phyloP scores from a whole-genome alignment of 2,797 vertebrate species.

The Coracias cyanogaster region DNA sequence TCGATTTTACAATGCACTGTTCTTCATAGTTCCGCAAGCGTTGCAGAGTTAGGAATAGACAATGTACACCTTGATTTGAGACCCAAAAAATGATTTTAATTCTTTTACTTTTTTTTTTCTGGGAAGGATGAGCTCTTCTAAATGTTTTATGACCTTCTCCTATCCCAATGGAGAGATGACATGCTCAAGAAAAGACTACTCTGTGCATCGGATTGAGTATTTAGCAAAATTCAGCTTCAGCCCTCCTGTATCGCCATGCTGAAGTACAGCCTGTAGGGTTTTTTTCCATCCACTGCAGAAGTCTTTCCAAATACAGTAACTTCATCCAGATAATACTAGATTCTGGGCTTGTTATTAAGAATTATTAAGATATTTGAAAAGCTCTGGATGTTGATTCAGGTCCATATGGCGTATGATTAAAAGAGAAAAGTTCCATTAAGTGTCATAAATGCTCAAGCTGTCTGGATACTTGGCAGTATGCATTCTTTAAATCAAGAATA shows the following conservation, averaged over 20 bases:
- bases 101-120: background rate
- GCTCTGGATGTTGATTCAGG: conserved; percentile 18
- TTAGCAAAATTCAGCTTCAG: background rate
- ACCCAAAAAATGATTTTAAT: background rate
- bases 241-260: background rate
- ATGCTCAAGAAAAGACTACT: background rate
- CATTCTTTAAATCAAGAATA: background rate
- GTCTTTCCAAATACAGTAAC: conserved; percentile 6
- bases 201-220: background rate
- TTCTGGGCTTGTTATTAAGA: conserved; percentile 14
- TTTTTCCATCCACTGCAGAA: background rate
- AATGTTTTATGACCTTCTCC: background rate
- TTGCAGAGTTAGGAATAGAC: background rate
- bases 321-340: background rate
- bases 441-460: background rate
- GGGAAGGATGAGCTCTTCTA: background rate
- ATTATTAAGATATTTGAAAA: conserved; percentile 23
- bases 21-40: background rate
- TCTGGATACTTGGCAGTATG: background rate
- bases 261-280: background rate
- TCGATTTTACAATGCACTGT: background rate
- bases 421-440: conserved; percentile 2
- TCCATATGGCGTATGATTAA: background rate
- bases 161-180: background rate
- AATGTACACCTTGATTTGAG: background rate